Evolutionary conservation across 2,888 invertebrate genomes (phyloP), one percentile per base, ranked within the genome.

Genomic region (Callinectes sapidus): DNA sequence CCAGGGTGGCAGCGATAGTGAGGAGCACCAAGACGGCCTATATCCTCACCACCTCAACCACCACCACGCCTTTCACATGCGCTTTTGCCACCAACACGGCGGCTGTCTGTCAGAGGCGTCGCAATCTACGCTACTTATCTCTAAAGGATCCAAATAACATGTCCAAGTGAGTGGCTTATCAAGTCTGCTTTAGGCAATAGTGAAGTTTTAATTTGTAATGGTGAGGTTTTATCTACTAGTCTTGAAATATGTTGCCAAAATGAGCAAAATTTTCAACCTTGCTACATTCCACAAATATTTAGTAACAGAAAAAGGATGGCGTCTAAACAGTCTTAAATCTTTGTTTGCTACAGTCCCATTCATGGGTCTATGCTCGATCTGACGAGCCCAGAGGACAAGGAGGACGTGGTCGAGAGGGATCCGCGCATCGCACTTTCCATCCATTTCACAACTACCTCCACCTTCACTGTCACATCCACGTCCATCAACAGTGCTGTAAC

Each of bases 31-130:
- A 87, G 77, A 94, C 94, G 6, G 92, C 91, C 66, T 87, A 90
- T 32, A 16, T 54, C 32, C 42, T 94, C 32, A 92, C 91, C 77
- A 94, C 94, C 71, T 87, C 87, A 77, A 94, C 94, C 35, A 89
- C 94, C 23, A 87, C 86, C 39, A 81, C 55, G 10, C 90, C 90
- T 39, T 61, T 42, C 81, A 94, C 94, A 14, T 94, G 94, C 77
- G 91, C 91, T 35, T 2, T 91, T 14, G 48, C 35, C 28, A 54
- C 85, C 48, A 85, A 90, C 23, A 23, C 2, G 14, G 32, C 2
- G 14, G 61, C 2, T 28, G 90, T 77, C 39, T 92, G 92, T 54
- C 89, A 91, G 87, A 89, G 91, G 81, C 85, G 94, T 2, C 66
- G 92, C 0, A 87, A 61, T n/a, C 54, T 89, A 13, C 90, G 93